Base-by-base conservation (phyloP, 2,888 invertebrate genomes). In the Apodemia duryi region DNA sequence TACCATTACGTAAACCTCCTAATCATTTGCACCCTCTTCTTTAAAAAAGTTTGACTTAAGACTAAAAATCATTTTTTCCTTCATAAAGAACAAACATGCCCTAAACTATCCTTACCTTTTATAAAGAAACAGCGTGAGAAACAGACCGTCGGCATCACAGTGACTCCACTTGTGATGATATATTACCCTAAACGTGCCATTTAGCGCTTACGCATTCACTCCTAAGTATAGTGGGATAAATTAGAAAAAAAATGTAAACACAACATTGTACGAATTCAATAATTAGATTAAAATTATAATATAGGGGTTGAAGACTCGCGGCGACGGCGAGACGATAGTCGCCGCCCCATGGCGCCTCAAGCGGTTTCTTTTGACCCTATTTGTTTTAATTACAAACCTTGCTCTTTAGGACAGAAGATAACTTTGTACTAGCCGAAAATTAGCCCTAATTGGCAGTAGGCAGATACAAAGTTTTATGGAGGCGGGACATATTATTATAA, bases 221-320 rank as follows among this genome's bases (percentile, higher is more conserved):
- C 83, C 83, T 90, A 91, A 90, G 86, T 90, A 91, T 91, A 91
- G 89, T 86, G 91, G 85, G 75, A 80, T 78, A 87, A 88, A 89
- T 91, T 84, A 89, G 86, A 88, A 89, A 91, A 87, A 86, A 89
- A 86, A 90, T 88, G 91, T 91, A 91, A 91, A 91, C 90, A 91
- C 77, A 88, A 91, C 90, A 89, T 90, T 89, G 91, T 91, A 90
- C 83, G 88, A 91, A 90, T 91, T 91, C 87, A 86, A 90, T 91
- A 91, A 91, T 91, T 91, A 91, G 91, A 91, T 91, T 91, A 91
- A 88, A 83, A 82, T 86, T 81, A 86, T 89, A 91, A 91, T 91
- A 82, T 85, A 86, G 81, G 89, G 91, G 86, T 87, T 76, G 84
- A 71, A 70, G 67, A 75, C 80, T 77, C 71, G 74, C 82, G 90